phyloP scores from a whole-genome alignment of 1,140 invertebrate genomes.

The Helicoverpa armigera region DNA sequence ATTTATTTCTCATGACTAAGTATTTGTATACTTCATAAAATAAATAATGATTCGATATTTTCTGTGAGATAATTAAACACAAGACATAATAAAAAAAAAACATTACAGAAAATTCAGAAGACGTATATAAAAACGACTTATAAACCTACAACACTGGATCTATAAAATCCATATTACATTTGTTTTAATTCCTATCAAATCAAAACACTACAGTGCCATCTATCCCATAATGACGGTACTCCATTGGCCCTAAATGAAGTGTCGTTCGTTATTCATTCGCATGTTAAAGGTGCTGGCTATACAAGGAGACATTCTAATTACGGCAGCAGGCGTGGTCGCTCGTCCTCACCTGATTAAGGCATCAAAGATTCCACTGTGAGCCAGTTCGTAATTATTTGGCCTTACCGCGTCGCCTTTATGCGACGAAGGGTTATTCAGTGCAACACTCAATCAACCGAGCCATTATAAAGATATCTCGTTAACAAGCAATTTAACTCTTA shows the following conservation, averaged over 20 bases:
- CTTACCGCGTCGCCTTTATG: slow-evolving; percentile 48
- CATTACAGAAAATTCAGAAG: background rate
- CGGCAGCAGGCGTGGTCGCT: slow-evolving; percentile 60
- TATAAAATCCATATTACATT: no score
- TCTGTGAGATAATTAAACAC: background rate
- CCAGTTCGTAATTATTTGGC: slow-evolving; percentile 67
- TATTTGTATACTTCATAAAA: no score
- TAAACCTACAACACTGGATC: no score
- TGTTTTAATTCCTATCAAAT: background rate
- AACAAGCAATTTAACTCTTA: slow-evolving; percentile 16
- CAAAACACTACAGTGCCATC: background rate
- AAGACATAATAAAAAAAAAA: background rate
- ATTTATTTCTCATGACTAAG: background rate
- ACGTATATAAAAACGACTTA: no score
- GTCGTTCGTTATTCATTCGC: slow-evolving; percentile 51
- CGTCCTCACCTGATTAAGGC: slow-evolving; percentile 73
- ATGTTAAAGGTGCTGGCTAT: slow-evolving; percentile 57
- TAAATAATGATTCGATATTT: no score
- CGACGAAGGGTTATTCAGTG: slow-evolving; percentile 39
- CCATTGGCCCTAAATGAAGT: slow-evolving; percentile 41
- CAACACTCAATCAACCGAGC: slow-evolving; percentile 29
- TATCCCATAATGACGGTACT: background rate
- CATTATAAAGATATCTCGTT: slow-evolving; percentile 25
- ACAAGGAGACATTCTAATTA: slow-evolving; percentile 76
- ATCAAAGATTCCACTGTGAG: slow-evolving; percentile 67